phyloP scores from a whole-genome alignment of 2,797 vertebrate genomes.

The Microctenopoma lineatum region DNA sequence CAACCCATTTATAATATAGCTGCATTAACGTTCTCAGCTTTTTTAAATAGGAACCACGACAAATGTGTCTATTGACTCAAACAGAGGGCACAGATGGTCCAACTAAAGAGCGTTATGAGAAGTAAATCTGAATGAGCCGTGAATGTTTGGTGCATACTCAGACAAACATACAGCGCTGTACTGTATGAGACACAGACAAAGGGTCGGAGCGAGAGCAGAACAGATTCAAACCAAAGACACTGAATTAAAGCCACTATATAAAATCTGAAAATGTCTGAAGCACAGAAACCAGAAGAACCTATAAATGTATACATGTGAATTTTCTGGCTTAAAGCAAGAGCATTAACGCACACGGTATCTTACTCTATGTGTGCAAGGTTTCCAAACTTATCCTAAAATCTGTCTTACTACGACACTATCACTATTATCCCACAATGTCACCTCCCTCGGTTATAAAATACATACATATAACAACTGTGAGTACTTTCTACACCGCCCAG shows the following conservation, averaged over 20 bases:
- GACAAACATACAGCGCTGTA: neutral
- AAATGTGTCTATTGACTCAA: constrained; percentile 13
- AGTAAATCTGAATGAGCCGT: neutral
- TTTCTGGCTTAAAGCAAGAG: constrained; percentile 13
- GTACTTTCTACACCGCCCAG: neutral
- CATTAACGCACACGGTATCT: constrained; percentile 2
- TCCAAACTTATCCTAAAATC: constrained; percentile 9
- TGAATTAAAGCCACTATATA: neutral
- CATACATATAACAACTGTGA: neutral
- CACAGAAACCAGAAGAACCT: too few relatives aligned
- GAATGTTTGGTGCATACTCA: neutral
- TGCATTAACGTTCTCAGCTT: neutral
- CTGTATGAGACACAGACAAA: neutral
- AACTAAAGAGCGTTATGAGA: constrained; percentile 11
- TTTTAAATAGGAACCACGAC: neutral
- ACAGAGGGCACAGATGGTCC: constrained; percentile 4
- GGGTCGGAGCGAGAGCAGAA: neutral
- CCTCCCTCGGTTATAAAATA: neutral
- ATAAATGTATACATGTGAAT: neutral
- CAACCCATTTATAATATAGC: neutral
- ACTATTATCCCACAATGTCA: neutral
- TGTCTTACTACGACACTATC: constrained; percentile 2
- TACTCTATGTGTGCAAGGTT: constrained; percentile 4
- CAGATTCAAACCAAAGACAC: too few relatives aligned
- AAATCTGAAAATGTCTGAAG: neutral